Base-by-base conservation (phyloP, 1,140 invertebrate species). In the Pseudomyrmex sp. region DNA sequence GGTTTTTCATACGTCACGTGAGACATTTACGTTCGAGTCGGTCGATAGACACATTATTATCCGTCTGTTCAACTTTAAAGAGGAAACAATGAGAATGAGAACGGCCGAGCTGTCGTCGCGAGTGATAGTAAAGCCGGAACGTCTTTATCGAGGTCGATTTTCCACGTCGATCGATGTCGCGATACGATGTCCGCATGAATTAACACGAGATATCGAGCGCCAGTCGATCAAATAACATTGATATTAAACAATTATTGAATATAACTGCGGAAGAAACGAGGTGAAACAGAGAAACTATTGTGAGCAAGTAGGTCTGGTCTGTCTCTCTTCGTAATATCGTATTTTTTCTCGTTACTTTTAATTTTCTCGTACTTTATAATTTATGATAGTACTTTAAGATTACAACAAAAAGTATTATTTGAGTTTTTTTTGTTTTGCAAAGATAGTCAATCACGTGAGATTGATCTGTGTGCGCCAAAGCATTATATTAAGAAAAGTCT, bases 71-170 rank as follows among this genome's bases (percentile, higher is more conserved):
- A 50, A 35, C 35, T 44, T 75, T 63, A 75, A 75, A 63, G 58
- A 46, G 56, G 72, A 61, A 59, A 74, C 72, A 74, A 74, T 74
- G 54, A 59, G 46, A 74, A 74, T 59, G 56, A 74, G 44, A 59
- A 13, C 72, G 56, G 18, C 13, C 26, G n/a, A 73, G 54, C 70
- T 73, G 70, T 73, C 54, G 58, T 74, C 72, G 72, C 23, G 26
- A 4, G 52, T 18, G 35, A 23, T 46, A 59, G 54, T 59, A 74
- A 74, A 74, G 56, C 54, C 20, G 69, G 56, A 61, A 59, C 70
- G 44, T 61, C 72, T 74, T 74, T 59, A 56, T 74, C 50, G 68
- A 70, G 68, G 23, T 70, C 54, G 35, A 61, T 74, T 74, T 74
- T 74, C 20, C 18, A 9, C 68, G 50, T 12, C 18, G 72, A 61